Percentiles rank a stretch among this genome's conserved stretches.
Conservation (phyloP, 2,888 invertebrate species). For the Acanthosepion pharaonis region DNA sequence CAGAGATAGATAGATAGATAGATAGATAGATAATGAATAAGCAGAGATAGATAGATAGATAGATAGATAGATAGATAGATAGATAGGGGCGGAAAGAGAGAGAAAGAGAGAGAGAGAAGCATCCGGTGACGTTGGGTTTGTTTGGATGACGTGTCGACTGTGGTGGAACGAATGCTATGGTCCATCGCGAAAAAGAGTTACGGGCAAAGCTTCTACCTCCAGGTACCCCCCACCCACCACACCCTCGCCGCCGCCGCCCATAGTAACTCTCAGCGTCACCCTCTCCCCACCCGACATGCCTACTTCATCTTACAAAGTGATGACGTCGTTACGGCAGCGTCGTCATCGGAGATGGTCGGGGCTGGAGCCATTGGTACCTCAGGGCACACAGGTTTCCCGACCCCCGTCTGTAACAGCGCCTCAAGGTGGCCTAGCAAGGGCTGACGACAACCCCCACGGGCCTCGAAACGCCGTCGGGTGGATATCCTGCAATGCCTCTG, state of each 20-base stretch:
- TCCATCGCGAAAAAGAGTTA: constrained; percentile 13
- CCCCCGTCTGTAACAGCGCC: constrained; percentile 33
- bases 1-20: too few species aligned
- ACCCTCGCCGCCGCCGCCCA: neutral
- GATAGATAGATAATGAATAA: too few species aligned
- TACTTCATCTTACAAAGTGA: neutral
- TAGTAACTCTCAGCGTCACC: neutral
- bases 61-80: too few species aligned
- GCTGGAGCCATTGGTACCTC: constrained; percentile 20
- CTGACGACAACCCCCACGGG: constrained; percentile 23
- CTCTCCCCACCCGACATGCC: neutral
- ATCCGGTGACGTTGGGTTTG: too few species aligned
- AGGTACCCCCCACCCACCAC: neutral
- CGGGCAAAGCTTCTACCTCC: neutral
- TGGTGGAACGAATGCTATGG: constrained; percentile 1
- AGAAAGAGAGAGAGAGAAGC: too few species aligned
- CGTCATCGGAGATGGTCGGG: neutral
- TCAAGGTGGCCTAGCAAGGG: constrained; percentile 8
- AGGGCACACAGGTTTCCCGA: constrained; percentile 2
- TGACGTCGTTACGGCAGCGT: neutral
- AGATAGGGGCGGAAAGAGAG: too few species aligned
- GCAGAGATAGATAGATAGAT: too few species aligned
- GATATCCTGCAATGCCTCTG: constrained; percentile 4
- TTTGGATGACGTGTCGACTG: neutral
- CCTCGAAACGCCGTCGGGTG: constrained; percentile 33